Evolutionary conservation across 2,113 vertebrate genomes (phyloP), one percentile per base, ranked within the genome.

Genomic region (Ciconia boyciana): DNA sequence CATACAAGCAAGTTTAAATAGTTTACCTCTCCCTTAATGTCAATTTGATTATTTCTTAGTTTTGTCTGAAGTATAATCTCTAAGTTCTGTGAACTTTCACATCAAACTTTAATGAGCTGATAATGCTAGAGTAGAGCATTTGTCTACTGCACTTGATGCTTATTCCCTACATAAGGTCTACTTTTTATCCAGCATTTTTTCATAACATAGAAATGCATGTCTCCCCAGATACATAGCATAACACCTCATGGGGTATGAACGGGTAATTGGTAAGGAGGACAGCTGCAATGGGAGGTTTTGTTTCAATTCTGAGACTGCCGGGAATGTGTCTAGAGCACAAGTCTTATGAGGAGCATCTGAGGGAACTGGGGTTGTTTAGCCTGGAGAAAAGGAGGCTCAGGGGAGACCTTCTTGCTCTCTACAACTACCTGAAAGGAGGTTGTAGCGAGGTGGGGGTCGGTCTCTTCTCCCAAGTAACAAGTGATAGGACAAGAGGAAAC

Each of bases 201-300:
- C 0, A 1, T 6, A 68, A 5, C 0, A 4, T 9, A 82, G 19
- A 43, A 70, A 41, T 19, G 1, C 41, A 4, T 79, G 4, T 43
- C 4, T 64, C n/a, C 26, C 16, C 15, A 77, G 52, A 65, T 24
- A n/a, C 5, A 15, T 16, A 71, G 29, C 6, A 41, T 2, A 77
- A 43, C 8, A 41, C 2, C 22, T 74, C 11, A 51, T 28, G 36
- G 16, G 17, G 2, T 89, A 54, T 55, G 75, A 81, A 28, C 5
- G 46, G 32, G 22, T 46, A 68, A 57, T 29, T 0, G 0, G 25
- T 21, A 83, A 57, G 48, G 6, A 12, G 4, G 22, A 36, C 7
- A 74, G 21, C 6, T 74, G 34, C 18, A 83, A 58, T 13, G 4
- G 21, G 34, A 72, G 6, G 9, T 19, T 78, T 69, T 64, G 2